Evolutionary conservation across 2,797 vertebrate genomes (phyloP).

Genomic region (Acomys russatus): DNA sequence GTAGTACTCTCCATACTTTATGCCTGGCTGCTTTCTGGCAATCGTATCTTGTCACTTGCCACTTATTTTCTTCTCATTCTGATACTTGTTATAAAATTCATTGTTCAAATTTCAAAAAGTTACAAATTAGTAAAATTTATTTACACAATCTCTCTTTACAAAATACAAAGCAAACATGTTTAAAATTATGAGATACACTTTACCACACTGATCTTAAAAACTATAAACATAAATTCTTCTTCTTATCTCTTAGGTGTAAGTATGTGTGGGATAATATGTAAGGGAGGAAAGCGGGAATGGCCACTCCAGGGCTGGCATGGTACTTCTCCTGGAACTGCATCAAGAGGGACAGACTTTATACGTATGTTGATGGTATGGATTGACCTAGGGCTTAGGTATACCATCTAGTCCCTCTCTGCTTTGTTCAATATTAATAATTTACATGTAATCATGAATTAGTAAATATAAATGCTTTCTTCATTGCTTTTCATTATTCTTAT

Average conservation of each 20-base stretch:
- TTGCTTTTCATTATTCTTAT: neutral
- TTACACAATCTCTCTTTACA: neutral
- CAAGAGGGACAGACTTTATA: neutral
- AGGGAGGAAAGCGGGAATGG: neutral
- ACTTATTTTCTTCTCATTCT: neutral
- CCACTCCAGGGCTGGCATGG: neutral
- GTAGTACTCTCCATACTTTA: neutral
- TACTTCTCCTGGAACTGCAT: neutral
- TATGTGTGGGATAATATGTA: neutral
- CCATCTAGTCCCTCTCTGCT: neutral
- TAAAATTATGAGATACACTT: neutral
- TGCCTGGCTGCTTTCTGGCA: neutral
- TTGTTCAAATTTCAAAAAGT: neutral
- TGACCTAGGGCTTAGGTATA: neutral
- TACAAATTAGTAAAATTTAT: neutral
- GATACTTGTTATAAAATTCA: neutral
- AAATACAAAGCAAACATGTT: neutral
- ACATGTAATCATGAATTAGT: neutral
- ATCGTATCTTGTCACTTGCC: neutral
- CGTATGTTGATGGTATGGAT: neutral
- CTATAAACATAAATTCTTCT: neutral
- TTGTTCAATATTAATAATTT: neutral
- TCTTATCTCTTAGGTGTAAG: neutral
- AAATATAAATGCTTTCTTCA: neutral
- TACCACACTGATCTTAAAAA: neutral